Percentiles rank a stretch among this genome's conserved stretches.
phyloP scores from a whole-genome alignment of 2,888 invertebrate species.

The Cheilosia soror region DNA sequence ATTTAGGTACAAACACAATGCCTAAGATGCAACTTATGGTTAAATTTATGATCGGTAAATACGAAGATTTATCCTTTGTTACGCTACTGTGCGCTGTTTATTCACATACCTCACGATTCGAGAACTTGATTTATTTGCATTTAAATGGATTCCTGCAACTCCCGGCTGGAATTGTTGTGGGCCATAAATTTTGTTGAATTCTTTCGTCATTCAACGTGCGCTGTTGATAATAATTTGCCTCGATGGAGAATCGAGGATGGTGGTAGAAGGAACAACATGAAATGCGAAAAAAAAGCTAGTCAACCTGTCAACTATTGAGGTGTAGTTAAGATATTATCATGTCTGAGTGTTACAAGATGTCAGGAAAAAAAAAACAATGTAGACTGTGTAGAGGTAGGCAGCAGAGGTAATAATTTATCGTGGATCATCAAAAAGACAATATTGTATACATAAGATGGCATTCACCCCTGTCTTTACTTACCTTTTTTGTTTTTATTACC shows the following conservation, averaged over 20 bases:
- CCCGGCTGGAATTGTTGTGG: slow-evolving; percentile 47
- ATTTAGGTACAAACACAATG: background rate
- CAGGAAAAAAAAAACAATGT: too few species aligned
- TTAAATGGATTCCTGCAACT: slow-evolving; percentile 60
- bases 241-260: background rate
- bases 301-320: slow-evolving; percentile 5
- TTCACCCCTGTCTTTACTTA: too few species aligned
- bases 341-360: too few species aligned
- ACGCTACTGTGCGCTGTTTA: slow-evolving; percentile 29
- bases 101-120: slow-evolving; percentile 54
- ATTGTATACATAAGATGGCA: too few species aligned
- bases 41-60: slow-evolving; percentile 42
- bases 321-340: slow-evolving; percentile 20
- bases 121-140: slow-evolving; percentile 61
- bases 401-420: too few species aligned
- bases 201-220: slow-evolving; percentile 53
- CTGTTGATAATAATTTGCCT: background rate
- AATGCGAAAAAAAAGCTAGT: slow-evolving; percentile 6
- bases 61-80: slow-evolving; percentile 52
- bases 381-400: too few species aligned
- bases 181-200: slow-evolving; percentile 59
- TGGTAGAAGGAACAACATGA: background rate
- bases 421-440: too few species aligned
- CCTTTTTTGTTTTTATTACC: too few species aligned
- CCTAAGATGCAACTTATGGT: slow-evolving; percentile 13